Evolutionary conservation across 2,888 invertebrate species (phyloP).

Genomic region (Caenorhabditis doughertyi): DNA sequence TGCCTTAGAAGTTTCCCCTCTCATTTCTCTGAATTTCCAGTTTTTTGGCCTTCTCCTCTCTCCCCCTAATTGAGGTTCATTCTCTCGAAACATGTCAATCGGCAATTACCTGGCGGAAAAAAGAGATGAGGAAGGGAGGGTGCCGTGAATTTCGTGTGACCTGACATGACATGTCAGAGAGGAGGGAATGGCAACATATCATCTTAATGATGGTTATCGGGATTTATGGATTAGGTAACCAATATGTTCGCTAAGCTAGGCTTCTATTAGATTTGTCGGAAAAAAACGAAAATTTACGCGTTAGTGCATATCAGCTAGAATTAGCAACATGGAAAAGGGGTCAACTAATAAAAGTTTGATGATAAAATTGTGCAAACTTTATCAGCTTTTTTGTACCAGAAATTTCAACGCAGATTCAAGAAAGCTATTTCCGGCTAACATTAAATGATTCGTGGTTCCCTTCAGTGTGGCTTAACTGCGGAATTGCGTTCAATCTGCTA

Average conservation of each 20-base stretch:
- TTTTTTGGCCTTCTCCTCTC: neutral
- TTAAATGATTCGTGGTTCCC: too few species aligned
- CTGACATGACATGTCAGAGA: neutral
- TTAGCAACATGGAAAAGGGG: too few species aligned
- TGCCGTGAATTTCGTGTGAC: neutral
- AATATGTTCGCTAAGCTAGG: neutral
- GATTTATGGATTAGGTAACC: neutral
- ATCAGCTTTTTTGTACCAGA: too few species aligned
- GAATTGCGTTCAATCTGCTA: too few species aligned
- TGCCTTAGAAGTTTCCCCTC: neutral
- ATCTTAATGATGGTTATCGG: slow-evolving; percentile 4
- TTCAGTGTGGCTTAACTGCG: too few species aligned
- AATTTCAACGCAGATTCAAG: too few species aligned
- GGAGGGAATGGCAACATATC: slow-evolving; percentile 18
- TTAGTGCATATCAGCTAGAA: too few species aligned
- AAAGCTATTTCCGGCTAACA: too few species aligned
- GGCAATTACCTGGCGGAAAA: neutral
- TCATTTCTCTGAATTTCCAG: neutral
- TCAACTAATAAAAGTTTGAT: too few species aligned
- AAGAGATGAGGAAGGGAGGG: neutral
- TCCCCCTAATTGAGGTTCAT: slow-evolving; percentile 57
- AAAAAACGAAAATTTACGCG: neutral
- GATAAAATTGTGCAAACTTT: too few species aligned
- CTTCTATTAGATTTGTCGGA: neutral
- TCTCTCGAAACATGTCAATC: slow-evolving; percentile 20